Base-by-base conservation (phyloP, 2,797 vertebrate genomes). In the Apogon talboti region DNA sequence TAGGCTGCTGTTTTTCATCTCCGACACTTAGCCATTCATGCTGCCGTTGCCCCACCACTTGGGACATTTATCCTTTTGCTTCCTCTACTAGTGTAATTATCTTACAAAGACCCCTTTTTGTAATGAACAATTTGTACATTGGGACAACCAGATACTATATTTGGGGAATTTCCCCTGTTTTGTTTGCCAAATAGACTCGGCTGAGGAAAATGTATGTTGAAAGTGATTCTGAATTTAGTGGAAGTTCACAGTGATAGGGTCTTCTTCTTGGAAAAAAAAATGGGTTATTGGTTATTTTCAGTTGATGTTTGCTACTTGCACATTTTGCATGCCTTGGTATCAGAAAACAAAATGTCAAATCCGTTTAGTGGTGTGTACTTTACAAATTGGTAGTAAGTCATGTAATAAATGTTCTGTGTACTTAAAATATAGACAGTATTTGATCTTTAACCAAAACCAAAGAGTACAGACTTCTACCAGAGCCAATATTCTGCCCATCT, bases 1-100 rank as follows among this genome's bases (percentile, higher is more conserved):
- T 50, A 53, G 63, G 72, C 73, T 82, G 60, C 78, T 87, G 80
- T 82, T 83, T 89, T 84, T 75, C 77, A 75, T 87, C 56, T 69
- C 51, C 28, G 43, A 58, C 74, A 66, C 78, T 82, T 72, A 30
- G 2, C 60, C 62, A 81, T 85, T 82, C 69, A 81, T 68, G 51
- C 61, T 11, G 11, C 50, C 57, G 69, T 71, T 77, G 76, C 66
- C 58, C 64, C 44, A 57, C 73, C 69, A 82, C 40, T 78, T 59
- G 43, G 46, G 21, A 48, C 59, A 66, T 89, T 85, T 83, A 54
- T 80, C 69, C 64, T 35, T 55, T 58, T 50, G 58, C 78, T 82
- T 87, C 82, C 70, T 74, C 57, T 54, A 57, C 43, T 82, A 52
- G 45, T 67, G 52, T 71, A 83, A 79, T 88, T 85, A 85, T 86